Percentiles rank a stretch among this genome's conserved stretches.
These are phyloP conservation scores for Sesia bembeciformis DNA, from an alignment of 2,888 invertebrate genomes.

Conservation along the genomic window DNA sequence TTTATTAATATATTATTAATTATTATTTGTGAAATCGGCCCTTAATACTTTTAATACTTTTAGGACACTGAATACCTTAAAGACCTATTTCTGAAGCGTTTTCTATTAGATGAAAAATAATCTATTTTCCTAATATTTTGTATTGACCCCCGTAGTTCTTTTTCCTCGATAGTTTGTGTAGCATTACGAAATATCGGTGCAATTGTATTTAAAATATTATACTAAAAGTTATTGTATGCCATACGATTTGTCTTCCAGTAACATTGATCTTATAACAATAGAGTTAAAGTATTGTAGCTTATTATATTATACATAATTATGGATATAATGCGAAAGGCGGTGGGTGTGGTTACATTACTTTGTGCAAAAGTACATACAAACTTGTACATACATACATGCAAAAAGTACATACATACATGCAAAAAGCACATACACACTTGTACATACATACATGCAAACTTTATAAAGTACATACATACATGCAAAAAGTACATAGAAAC, in stretches of 20 bases:
- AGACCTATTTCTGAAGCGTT: constrained; percentile 49
- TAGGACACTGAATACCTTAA: constrained; percentile 15
- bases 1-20: neutral
- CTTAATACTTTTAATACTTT: neutral
- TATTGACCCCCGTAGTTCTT: constrained; percentile 52
- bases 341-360: neutral
- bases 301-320: constrained; percentile 56
- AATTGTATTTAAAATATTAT: constrained; percentile 57
- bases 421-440: too few relatives aligned
- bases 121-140: constrained; percentile 70
- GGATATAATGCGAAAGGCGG: constrained; percentile 15
- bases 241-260: constrained; percentile 76
- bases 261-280: constrained; percentile 71
- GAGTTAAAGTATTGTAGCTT: constrained; percentile 69
- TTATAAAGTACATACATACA: too few relatives aligned
- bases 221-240: constrained; percentile 68
- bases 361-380: too few relatives aligned
- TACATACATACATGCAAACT: too few relatives aligned
- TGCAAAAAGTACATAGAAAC: too few relatives aligned
- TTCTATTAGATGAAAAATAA: constrained; percentile 52
- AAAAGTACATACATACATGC: too few relatives aligned
- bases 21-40: neutral
- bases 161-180: constrained; percentile 59
- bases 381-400: too few relatives aligned
- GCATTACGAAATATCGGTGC: constrained; percentile 64